A percentile compares a stretch with the other conserved stretches of the same genome.
phyloP scores from a whole-genome alignment of 2,113 vertebrate species.

The Recurvirostra avosetta region DNA sequence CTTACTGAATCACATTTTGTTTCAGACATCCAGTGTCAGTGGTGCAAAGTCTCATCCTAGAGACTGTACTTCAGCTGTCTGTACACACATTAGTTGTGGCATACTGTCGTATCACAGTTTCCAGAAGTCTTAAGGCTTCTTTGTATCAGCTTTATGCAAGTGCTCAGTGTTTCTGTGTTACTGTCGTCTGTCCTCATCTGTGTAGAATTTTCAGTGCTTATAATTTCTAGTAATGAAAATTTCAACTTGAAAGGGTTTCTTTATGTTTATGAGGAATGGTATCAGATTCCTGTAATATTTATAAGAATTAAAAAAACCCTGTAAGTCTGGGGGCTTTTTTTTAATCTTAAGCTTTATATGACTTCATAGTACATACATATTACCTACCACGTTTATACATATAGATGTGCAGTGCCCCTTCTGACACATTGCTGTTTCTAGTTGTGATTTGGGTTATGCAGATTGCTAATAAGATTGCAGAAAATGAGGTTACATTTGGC shows the following conservation, averaged over 20 bases:
- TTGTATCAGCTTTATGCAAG: neutral
- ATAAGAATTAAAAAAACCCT: neutral
- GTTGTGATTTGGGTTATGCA: neutral
- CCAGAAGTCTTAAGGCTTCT: neutral
- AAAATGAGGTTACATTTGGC: neutral
- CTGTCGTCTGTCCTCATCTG: neutral
- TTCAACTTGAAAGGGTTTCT: neutral
- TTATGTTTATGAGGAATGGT: neutral
- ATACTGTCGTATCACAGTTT: neutral
- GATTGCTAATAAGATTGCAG: neutral
- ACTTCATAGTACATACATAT: neutral
- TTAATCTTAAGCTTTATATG: neutral
- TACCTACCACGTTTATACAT: neutral
- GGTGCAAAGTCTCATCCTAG: neutral
- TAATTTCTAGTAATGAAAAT: neutral
- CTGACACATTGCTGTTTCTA: neutral
- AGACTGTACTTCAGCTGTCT: neutral
- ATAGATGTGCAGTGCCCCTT: neutral
- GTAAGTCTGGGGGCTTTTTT: fast-evolving
- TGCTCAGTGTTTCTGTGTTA: neutral
- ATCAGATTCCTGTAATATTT: neutral
- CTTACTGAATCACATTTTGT: neutral
- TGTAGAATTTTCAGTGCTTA: neutral
- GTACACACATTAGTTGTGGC: neutral
- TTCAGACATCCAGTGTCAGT: neutral